Conservation (phyloP, 2,797 vertebrate genomes). For the Melanotaenia pygmaea region DNA sequence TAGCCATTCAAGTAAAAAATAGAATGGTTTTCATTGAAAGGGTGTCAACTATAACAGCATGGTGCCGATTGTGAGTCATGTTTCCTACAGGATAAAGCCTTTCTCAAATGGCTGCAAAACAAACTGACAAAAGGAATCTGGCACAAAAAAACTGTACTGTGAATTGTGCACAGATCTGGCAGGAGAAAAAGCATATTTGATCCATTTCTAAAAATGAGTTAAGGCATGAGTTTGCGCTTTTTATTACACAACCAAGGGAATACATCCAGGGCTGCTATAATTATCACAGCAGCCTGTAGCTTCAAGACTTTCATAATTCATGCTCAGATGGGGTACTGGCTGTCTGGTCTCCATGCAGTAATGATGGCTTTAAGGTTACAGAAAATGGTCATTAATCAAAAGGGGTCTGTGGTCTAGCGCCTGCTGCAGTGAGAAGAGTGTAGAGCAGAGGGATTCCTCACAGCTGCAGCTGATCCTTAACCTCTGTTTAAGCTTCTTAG, state of each 20-base stretch:
- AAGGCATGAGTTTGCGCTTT: background rate
- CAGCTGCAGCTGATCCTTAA: constrained; percentile 1
- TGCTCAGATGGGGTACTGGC: constrained; percentile 4
- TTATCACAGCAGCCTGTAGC: constrained; percentile 11
- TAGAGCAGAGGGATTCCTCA: constrained; percentile 8
- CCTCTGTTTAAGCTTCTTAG: background rate
- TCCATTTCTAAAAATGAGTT: constrained; percentile 33
- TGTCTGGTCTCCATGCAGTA: constrained; percentile 9
- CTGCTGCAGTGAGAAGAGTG: constrained; percentile 1
- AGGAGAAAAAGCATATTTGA: background rate
- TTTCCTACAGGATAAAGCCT: constrained; percentile 61
- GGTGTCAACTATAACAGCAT: constrained; percentile 68
- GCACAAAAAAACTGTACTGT: constrained; percentile 20
- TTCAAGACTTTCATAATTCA: constrained; percentile 6
- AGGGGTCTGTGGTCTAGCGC: constrained; percentile 9
- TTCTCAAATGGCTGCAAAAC: constrained; percentile 48
- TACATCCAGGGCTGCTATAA: background rate
- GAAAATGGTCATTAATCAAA: constrained; percentile 16
- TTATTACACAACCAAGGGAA: background rate
- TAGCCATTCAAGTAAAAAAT: constrained; percentile 64
- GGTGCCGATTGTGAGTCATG: constrained; percentile 72
- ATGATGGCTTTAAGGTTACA: constrained; percentile 20
- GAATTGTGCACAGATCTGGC: constrained; percentile 27
- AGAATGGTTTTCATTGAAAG: constrained; percentile 58
- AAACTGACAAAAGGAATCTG: constrained; percentile 45